These are phyloP conservation scores for Orchesella flavescens DNA, from an alignment of 2,888 invertebrate species.

Conservation along the genomic window DNA sequence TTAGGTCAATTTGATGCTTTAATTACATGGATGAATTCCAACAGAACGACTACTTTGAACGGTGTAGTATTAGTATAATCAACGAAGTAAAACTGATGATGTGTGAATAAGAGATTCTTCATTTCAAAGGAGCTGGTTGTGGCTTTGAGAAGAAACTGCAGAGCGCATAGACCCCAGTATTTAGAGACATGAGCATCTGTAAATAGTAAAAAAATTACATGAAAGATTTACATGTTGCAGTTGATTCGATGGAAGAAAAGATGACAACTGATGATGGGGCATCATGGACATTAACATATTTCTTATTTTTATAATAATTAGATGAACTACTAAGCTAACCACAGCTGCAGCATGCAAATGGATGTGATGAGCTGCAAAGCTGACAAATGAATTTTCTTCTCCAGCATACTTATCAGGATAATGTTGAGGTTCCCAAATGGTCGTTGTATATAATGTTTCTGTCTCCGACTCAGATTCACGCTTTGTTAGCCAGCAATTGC, in stretches of 20 bases:
- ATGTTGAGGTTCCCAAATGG: constrained; percentile 38
- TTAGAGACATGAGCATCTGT: constrained; percentile 37
- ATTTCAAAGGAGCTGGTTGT: neutral
- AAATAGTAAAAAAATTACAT: constrained; percentile 5
- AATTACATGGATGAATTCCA: too few relatives aligned
- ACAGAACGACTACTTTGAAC: too few relatives aligned
- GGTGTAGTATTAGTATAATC: too few relatives aligned
- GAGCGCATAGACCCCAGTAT: constrained; percentile 29
- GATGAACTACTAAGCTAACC: constrained; percentile 13
- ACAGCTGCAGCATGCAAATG: constrained; percentile 46
- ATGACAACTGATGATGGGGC: neutral
- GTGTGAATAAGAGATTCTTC: too few relatives aligned
- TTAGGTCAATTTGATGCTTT: too few relatives aligned
- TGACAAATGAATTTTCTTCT: constrained; percentile 43
- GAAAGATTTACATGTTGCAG: neutral
- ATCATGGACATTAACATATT: neutral
- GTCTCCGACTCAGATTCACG: constrained; percentile 16
- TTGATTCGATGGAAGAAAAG: too few relatives aligned
- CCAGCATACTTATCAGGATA: constrained; percentile 39
- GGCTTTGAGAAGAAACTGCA: constrained; percentile 33
- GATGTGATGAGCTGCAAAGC: constrained; percentile 50
- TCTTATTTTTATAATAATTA: neutral
- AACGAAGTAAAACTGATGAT: too few relatives aligned
- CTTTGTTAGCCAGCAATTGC: constrained; percentile 49
- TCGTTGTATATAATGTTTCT: constrained; percentile 15